phyloP scores from a whole-genome alignment of 2,888 invertebrate species.

The Cremastobaeus sp. region DNA sequence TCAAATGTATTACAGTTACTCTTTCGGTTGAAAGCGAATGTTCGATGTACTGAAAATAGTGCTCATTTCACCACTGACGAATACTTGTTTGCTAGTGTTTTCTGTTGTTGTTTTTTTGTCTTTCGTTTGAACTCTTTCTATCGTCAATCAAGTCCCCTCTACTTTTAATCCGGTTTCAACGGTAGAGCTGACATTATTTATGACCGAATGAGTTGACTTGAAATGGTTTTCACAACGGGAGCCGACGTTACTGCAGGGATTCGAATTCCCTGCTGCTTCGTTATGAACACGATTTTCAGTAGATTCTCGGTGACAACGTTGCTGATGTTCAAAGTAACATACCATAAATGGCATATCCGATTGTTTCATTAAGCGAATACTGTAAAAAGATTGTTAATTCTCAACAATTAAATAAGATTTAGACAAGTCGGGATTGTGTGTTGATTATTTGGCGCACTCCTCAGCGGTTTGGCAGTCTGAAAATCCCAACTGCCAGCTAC shows the following conservation, averaged over 20 bases:
- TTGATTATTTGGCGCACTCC: constrained; percentile 33
- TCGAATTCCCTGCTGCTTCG: too few species aligned
- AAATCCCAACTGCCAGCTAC: constrained; percentile 4
- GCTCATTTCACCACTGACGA: too few species aligned
- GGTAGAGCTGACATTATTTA: too few species aligned
- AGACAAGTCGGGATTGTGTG: constrained; percentile 39
- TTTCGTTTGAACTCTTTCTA: too few species aligned
- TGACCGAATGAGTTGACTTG: too few species aligned
- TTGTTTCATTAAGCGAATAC: constrained; percentile 23
- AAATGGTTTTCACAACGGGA: background rate
- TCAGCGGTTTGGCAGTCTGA: constrained; percentile 6
- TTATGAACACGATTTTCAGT: constrained; percentile 12
- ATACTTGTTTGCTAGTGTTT: too few species aligned
- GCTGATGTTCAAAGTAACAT: constrained; percentile 10
- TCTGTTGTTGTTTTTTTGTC: too few species aligned
- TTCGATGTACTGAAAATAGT: background rate
- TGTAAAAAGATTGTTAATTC: constrained; percentile 48
- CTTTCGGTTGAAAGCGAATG: too few species aligned
- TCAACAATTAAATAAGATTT: constrained; percentile 45
- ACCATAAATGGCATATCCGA: constrained; percentile 34
- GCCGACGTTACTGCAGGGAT: too few species aligned
- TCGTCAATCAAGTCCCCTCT: too few species aligned
- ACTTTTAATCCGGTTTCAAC: too few species aligned
- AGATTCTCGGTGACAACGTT: constrained; percentile 12
- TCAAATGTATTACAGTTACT: too few species aligned